A percentile compares a stretch with the other conserved stretches of the same genome.
Evolutionary conservation across 2,888 invertebrate genomes (phyloP).

Genomic region (Furcula furcula): DNA sequence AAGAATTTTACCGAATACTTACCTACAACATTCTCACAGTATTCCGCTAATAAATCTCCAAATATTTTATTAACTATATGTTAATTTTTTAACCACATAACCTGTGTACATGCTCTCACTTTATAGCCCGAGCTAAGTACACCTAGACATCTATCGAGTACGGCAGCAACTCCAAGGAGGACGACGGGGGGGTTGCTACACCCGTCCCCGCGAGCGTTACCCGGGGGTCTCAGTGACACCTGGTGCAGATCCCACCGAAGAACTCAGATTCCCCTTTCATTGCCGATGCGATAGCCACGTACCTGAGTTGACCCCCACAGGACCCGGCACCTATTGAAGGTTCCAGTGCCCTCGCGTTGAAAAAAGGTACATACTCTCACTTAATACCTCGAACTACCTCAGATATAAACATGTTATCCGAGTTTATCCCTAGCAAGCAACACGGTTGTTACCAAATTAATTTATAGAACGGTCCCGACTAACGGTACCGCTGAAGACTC

Average conservation of each 20-base stretch:
- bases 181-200: too few species aligned
- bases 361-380: slow-evolving; percentile 11
- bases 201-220: too few species aligned
- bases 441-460: slow-evolving; percentile 59
- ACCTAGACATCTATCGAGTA: too few species aligned
- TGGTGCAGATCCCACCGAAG: too few species aligned
- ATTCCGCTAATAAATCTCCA: slow-evolving; percentile 24
- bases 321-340: too few species aligned
- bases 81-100: slow-evolving; percentile 22
- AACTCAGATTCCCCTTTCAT: too few species aligned
- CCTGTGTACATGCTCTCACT: slow-evolving; percentile 12
- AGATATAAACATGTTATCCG: slow-evolving; percentile 21
- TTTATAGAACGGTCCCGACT: slow-evolving; percentile 68
- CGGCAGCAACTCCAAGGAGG: too few species aligned
- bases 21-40: slow-evolving; percentile 17
- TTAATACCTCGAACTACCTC: slow-evolving; percentile 21
- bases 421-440: slow-evolving; percentile 32
- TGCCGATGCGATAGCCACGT: too few species aligned
- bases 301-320: too few species aligned
- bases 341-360: too few species aligned
- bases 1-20: slow-evolving; percentile 6
- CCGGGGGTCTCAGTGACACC: too few species aligned
- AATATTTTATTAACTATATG: slow-evolving; percentile 24
- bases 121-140: too few species aligned
- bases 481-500: slow-evolving; percentile 74